Evolutionary conservation across 2,797 vertebrate species (phyloP), one percentile per base, ranked within the genome.

Genomic region (Peromyscus aztecus): DNA sequence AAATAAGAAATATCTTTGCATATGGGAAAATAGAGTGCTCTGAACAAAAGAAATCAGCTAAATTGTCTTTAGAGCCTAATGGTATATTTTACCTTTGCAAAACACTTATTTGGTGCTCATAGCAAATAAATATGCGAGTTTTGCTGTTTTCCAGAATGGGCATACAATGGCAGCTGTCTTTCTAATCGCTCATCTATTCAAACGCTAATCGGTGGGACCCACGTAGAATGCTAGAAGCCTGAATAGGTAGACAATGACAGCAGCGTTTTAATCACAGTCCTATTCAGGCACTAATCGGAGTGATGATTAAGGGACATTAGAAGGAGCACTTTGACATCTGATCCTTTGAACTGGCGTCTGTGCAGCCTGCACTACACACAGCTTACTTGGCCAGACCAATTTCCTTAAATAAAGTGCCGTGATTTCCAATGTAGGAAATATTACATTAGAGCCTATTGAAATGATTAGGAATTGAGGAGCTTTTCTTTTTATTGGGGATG

Each of bases 251-350:
- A 98, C 97, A 98, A 98, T 98, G 98, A 98, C 97, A 97, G 98
- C 98, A 97, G 97, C 65, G 97, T 98, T 98, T 98, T 98, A 98
- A 98, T 99, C 98, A 98, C 98, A 98, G 98, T 96, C 97, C 98
- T 98, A 99, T 99, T 99, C 98, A 98, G 14, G 89, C 97, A 92
- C 98, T 98, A 99, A 99, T 98, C 97, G 97, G 98, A 98, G 98
- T 98, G 98, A 98, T 99, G 98, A 98, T 98, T 98, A 98, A 98
- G 97, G 98, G 98, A 98, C 98, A 98, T 98, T 98, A 98, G 98
- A 98, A 98, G 97, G 98, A 98, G 98, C 98, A 99, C 98, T 98
- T 98, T 98, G 98, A 98, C 98, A 98, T 98, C 98, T 98, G 98
- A 98, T 98, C 98, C 98, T 98, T 98, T 98, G 98, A 98, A 98